Evolutionary conservation across 2,888 invertebrate species (phyloP), one percentile per base, ranked within the genome.

Genomic region (Trissolcus japonicus): DNA sequence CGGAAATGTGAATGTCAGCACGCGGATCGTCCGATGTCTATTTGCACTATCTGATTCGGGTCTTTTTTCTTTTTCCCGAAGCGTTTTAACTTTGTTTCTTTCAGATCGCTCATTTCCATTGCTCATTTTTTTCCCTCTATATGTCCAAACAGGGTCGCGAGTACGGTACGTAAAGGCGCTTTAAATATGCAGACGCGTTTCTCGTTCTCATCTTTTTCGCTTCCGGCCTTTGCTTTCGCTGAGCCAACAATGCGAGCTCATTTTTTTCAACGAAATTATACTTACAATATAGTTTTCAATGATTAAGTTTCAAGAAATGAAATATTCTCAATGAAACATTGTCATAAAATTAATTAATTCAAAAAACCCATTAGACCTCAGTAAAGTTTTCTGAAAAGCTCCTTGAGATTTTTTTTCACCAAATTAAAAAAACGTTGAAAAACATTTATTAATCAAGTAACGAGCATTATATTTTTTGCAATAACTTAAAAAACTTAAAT

Each of bases 221-320:
- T 67, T 67, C 67, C 67, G 59, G 67, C n/a, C 53, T 51, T 57
- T 66, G 57, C 66, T 66, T 66, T 66, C 66, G 57, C 66, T 19
- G 40, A 6, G 46, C 51, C 59, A 53, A 67, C 59, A 67, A 67
- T 67, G 59, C 29, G 25, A 59, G 53, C 43, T 59, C 43, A 59
- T 48, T 67, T 67, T 46, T 53, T 50, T 50, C 17, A 17, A 11
- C 11, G 2, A 13, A 51, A 13, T 51, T 17, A 51, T 51, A 6
- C 16, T 46, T 16, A 43, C 4, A 48, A 7, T 4, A 48, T 4
- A 46, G 14, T 16, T 16, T n/a, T 46, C 14, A 46, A 11, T 35
- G n/a, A 14, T 16, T 1, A 46, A 46, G 11, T 14, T 14, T 43
- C 43, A n/a, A 13, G 4, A 43, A 43, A 14, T n/a, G 43, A 43